Evolutionary conservation across 1,140 invertebrate species (phyloP).

Genomic region (Muscidifurax raptorellus): DNA sequence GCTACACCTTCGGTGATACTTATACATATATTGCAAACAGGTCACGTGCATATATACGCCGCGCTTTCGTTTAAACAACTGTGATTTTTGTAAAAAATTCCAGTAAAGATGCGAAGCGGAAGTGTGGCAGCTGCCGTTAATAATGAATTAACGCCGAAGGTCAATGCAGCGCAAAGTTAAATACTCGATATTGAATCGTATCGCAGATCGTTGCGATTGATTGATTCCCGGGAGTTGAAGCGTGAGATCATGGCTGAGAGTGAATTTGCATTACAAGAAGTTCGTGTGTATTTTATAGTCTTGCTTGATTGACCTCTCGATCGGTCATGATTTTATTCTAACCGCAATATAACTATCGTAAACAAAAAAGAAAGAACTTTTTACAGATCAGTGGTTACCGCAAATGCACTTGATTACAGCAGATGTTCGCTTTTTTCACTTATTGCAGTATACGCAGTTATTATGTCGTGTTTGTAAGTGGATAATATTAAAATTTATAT

Average conservation of each 20-base stretch:
- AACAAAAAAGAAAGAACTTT: background rate
- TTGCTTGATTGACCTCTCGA: constrained; percentile 5
- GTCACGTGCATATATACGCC: too few relatives aligned
- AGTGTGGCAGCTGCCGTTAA: background rate
- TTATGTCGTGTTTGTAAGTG: too few relatives aligned
- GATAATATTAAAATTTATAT: too few relatives aligned
- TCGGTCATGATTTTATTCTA: background rate
- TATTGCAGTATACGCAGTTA: too few relatives aligned
- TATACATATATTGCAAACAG: too few relatives aligned
- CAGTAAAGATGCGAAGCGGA: too few relatives aligned
- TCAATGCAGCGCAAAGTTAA: constrained; percentile 6
- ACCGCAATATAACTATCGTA: constrained; percentile 15
- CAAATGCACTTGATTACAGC: constrained; percentile 1
- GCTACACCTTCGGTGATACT: too few relatives aligned
- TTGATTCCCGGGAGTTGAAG: background rate
- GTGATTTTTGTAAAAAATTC: too few relatives aligned
- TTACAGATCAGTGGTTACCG: background rate
- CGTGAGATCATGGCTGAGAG: background rate
- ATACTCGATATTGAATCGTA: background rate
- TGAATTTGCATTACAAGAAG: background rate
- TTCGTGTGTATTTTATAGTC: background rate
- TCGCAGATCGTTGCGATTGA: background rate
- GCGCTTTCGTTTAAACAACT: too few relatives aligned
- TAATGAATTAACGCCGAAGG: background rate
- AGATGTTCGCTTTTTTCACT: background rate